Evolutionary conservation across 2,113 vertebrate genomes (phyloP).

Genomic region (Apodemus sylvaticus): DNA sequence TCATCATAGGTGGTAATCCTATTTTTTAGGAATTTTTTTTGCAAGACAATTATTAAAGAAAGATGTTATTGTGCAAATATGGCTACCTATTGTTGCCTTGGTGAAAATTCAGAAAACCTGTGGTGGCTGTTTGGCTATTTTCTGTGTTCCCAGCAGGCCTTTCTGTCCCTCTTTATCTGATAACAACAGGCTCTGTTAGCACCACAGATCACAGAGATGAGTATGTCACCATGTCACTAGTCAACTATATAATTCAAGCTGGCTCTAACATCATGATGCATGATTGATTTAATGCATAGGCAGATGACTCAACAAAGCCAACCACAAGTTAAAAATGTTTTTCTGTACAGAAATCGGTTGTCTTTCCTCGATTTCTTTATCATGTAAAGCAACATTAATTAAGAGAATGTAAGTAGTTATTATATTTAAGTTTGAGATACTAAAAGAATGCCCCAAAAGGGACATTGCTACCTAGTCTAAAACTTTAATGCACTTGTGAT

Average conservation of each 20-base stretch:
- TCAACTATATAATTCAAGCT: not conserved
- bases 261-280: not conserved
- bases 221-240: not conserved
- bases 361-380: not conserved
- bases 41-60: not conserved
- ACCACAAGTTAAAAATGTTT: not conserved
- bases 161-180: not conserved
- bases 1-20: not conserved
- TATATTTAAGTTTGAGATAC: not conserved
- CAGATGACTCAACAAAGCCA: slow-evolving; percentile 23
- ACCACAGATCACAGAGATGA: not conserved
- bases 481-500: not conserved
- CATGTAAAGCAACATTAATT: not conserved
- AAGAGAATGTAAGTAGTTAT: not conserved
- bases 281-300: not conserved
- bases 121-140: not conserved
- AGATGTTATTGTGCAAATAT: not conserved
- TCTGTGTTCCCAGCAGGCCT: not conserved
- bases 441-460: not conserved
- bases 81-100: not conserved
- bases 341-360: not conserved
- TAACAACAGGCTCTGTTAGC: not conserved
- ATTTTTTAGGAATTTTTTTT: not conserved
- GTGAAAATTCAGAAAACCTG: not conserved
- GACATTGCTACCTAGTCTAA: not conserved